Conservation (phyloP, 2,113 vertebrate genomes). For the Puffinus mauretanicus region DNA sequence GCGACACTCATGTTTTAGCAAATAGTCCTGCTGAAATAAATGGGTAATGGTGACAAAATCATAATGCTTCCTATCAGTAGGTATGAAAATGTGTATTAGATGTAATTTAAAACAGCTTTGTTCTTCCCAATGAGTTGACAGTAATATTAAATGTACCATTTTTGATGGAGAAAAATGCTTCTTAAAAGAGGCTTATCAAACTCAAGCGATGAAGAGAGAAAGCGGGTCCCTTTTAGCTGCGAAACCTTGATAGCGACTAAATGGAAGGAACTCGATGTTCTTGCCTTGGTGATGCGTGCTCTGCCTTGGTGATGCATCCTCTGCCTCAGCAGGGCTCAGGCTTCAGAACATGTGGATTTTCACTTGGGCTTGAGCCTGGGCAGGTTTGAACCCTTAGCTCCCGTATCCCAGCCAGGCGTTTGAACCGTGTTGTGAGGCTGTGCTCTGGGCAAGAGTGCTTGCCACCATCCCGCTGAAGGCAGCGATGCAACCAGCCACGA, state of each 20-base stretch:
- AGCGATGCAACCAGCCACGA: rapidly evolving
- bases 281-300: not conserved
- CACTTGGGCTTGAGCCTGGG: not conserved
- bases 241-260: not conserved
- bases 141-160: not conserved
- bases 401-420: rapidly evolving
- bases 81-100: not conserved
- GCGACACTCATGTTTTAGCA: not conserved
- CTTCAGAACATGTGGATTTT: not conserved
- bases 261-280: not conserved
- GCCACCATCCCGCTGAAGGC: not conserved
- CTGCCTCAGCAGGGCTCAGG: not conserved
- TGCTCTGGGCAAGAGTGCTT: not conserved
- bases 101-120: not conserved
- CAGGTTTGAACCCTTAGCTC: not conserved
- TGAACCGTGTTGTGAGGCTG: rapidly evolving
- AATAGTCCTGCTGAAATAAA: not conserved
- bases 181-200: not conserved
- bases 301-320: not conserved
- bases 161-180: not conserved
- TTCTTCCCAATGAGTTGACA: not conserved
- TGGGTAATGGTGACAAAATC: not conserved
- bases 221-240: not conserved
- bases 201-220: not conserved
- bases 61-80: not conserved